These are phyloP conservation scores for Phylloscopus collybita DNA, from an alignment of 2,797 vertebrate species.

Conservation along the genomic window DNA sequence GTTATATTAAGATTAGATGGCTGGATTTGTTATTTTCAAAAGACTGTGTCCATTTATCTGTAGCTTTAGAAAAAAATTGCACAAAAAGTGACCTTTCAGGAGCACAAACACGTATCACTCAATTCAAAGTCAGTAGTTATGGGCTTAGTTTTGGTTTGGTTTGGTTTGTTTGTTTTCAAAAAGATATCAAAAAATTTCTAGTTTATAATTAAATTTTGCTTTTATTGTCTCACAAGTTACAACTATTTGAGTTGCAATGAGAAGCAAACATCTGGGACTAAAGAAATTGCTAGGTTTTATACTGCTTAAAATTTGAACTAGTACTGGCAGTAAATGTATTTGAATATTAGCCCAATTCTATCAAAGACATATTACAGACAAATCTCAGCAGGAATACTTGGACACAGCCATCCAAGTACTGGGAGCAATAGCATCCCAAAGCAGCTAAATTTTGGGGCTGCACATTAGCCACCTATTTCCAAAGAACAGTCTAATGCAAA, in stretches of 20 bases:
- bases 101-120: not conserved
- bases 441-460: not conserved
- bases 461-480: not conserved
- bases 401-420: not conserved
- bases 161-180: not conserved
- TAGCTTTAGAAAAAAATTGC: not conserved
- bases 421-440: not conserved
- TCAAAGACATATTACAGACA: not conserved
- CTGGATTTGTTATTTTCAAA: not conserved
- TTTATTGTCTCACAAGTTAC: not conserved
- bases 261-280: not conserved
- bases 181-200: not conserved
- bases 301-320: not conserved
- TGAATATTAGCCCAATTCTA: not conserved
- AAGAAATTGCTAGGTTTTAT: not conserved
- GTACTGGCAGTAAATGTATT: not conserved
- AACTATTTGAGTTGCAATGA: not conserved
- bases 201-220: not conserved
- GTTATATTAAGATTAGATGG: not conserved
- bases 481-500: not conserved
- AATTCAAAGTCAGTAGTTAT: not conserved
- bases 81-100: not conserved
- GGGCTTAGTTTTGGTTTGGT: accelerated
- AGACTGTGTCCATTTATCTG: not conserved
- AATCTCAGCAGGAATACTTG: not conserved